Conservation (phyloP, 2,113 vertebrate species). For the Pyxicephalus adspersus region DNA sequence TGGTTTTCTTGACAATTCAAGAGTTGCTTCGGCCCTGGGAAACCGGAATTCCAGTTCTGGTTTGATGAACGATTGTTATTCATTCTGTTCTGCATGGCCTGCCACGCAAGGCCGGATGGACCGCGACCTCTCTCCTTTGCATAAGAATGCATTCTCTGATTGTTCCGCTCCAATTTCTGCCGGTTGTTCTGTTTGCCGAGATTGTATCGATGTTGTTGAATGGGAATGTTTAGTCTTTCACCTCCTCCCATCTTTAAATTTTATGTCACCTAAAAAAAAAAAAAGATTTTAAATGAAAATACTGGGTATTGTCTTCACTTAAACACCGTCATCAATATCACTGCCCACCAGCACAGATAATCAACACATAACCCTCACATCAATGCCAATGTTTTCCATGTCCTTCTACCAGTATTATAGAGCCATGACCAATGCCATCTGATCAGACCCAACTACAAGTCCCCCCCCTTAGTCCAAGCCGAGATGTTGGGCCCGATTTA, state of each 20-base stretch:
- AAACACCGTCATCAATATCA: too few relatives aligned
- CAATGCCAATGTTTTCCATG: too few relatives aligned
- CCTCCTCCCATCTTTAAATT: slow-evolving; percentile 92
- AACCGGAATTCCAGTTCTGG: slow-evolving; percentile 82
- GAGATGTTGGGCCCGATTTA: too few relatives aligned
- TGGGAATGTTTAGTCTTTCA: slow-evolving; percentile 92
- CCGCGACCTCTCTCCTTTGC: slow-evolving; percentile 78
- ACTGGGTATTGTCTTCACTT: neutral
- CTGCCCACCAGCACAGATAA: too few relatives aligned
- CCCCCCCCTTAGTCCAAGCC: too few relatives aligned
- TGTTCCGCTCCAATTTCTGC: slow-evolving; percentile 84
- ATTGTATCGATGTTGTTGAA: slow-evolving; percentile 81
- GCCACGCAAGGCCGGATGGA: slow-evolving; percentile 81
- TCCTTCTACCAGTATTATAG: too few relatives aligned
- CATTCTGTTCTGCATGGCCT: slow-evolving; percentile 85
- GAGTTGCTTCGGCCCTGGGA: slow-evolving; percentile 78
- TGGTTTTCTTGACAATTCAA: slow-evolving; percentile 82
- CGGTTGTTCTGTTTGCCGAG: slow-evolving; percentile 82
- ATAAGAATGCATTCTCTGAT: slow-evolving; percentile 73
- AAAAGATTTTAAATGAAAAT: too few relatives aligned
- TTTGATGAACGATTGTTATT: slow-evolving; percentile 76
- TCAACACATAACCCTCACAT: too few relatives aligned
- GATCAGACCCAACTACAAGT: too few relatives aligned
- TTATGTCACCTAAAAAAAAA: slow-evolving; percentile 84
- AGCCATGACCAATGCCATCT: too few relatives aligned